Conservation (phyloP, 2,113 vertebrate genomes). For the Typhlomys cinereus region DNA sequence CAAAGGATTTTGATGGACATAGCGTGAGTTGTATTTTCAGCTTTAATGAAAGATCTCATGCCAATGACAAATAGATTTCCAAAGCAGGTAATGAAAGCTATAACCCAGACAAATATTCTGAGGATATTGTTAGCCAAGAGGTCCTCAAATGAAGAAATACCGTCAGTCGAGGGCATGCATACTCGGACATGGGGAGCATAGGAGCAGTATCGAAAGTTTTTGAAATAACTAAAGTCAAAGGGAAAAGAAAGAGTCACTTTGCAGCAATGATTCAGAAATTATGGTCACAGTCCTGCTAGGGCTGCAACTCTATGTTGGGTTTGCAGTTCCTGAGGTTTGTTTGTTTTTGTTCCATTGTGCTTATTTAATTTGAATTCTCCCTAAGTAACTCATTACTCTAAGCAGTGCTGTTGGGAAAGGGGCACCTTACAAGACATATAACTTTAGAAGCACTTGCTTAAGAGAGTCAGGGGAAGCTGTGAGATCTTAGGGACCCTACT, state of each 20-base stretch:
- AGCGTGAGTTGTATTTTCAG: conserved; percentile 89
- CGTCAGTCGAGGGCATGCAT: conserved; percentile 90
- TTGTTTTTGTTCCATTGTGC: background rate
- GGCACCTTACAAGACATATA: background rate
- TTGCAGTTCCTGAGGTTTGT: background rate
- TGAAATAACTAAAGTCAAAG: conserved; percentile 88
- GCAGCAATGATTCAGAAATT: conserved; percentile 41
- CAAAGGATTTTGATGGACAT: conserved; percentile 92
- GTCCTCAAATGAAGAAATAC: conserved; percentile 92
- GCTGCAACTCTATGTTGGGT: background rate
- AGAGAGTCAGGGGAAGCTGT: background rate
- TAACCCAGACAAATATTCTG: conserved; percentile 91
- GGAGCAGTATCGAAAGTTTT: conserved; percentile 90
- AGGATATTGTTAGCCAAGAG: conserved; percentile 90
- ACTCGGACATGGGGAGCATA: conserved; percentile 88
- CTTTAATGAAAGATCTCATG: conserved; percentile 90
- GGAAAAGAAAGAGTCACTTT: conserved; percentile 57
- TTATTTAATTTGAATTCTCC: background rate
- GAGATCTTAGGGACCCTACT: background rate
- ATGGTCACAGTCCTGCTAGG: background rate
- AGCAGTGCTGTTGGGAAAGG: background rate
- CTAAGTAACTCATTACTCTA: background rate
- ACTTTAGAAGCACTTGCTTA: background rate
- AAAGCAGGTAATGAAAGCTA: conserved; percentile 90
- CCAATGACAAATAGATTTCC: conserved; percentile 92